These are phyloP conservation scores for Peromyscus leucopus DNA, from an alignment of 2,113 vertebrate genomes.

Conservation along the genomic window DNA sequence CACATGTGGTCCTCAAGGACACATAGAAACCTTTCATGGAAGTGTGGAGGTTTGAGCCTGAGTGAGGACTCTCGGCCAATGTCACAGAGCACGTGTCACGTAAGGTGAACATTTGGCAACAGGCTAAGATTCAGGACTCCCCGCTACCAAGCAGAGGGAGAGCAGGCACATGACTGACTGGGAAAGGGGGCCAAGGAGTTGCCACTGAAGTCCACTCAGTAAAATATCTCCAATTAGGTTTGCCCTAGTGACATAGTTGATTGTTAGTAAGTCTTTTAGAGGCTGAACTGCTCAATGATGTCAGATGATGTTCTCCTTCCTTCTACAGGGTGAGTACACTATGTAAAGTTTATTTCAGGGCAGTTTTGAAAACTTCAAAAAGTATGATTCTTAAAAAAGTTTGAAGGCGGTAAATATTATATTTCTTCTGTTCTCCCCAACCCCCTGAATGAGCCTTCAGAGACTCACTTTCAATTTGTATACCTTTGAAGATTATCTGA, in stretches of 20 bases:
- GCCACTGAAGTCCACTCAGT: background rate
- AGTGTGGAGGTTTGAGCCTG: background rate
- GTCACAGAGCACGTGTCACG: background rate
- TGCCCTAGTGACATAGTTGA: background rate
- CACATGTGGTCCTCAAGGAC: background rate
- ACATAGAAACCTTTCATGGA: background rate
- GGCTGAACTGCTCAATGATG: slow-evolving; percentile 14
- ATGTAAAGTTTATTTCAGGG: slow-evolving; percentile 43
- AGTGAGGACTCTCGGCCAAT: background rate
- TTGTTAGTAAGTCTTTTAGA: background rate
- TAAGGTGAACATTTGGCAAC: background rate
- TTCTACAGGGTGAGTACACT: background rate
- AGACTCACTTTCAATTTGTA: slow-evolving; percentile 44
- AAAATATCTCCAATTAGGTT: background rate
- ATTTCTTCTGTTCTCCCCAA: background rate
- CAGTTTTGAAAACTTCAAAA: slow-evolving; percentile 20
- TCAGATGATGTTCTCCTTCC: slow-evolving; percentile 11
- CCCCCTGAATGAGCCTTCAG: background rate
- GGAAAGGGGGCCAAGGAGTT: background rate
- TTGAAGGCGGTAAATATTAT: slow-evolving; percentile 44
- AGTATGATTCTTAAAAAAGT: slow-evolving; percentile 6
- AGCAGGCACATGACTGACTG: background rate
- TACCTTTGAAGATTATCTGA: slow-evolving; percentile 70
- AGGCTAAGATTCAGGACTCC: background rate
- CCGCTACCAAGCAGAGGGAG: background rate